A percentile compares a stretch with the other conserved stretches of the same genome.
Evolutionary conservation across 23 tunicate species (phyloP).

Genomic region (Ciona savignyi): DNA sequence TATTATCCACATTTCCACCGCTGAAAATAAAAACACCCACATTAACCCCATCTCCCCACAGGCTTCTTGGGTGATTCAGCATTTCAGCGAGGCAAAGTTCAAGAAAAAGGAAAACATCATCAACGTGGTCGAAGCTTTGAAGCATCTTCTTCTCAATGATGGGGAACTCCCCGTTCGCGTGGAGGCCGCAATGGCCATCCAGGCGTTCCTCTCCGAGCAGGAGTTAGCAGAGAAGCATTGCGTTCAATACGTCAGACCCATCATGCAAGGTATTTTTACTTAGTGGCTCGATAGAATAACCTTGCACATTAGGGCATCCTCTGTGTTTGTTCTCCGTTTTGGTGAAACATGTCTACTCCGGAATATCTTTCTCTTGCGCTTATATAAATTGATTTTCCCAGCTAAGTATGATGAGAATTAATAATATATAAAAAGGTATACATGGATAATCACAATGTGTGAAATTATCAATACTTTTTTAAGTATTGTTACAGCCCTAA

Average conservation of each 20-base stretch:
- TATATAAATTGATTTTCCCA: slow-evolving; percentile 40
- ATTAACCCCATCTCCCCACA: slow-evolving; percentile 4
- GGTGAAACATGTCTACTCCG: slow-evolving; percentile 86
- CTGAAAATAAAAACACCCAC: too few relatives aligned
- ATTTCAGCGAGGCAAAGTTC: slow-evolving; percentile 71
- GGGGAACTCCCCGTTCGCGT: slow-evolving; percentile 89
- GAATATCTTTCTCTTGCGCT: slow-evolving; percentile 72
- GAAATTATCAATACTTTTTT: too few relatives aligned
- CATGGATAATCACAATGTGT: too few relatives aligned
- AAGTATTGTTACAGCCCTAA: too few relatives aligned
- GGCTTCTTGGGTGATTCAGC: slow-evolving; percentile 95
- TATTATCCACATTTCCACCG: too few relatives aligned
- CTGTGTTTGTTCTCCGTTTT: slow-evolving; percentile 31
- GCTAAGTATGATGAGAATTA: slow-evolving; percentile 72
- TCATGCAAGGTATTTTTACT: slow-evolving; percentile 64
- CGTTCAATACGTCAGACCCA: slow-evolving; percentile 39
- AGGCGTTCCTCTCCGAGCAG: slow-evolving; percentile 52
- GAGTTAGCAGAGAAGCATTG: slow-evolving; percentile 79
- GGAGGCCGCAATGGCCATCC: slow-evolving; percentile 90
- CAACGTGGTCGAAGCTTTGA: slow-evolving; percentile 44
- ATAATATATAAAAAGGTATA: too few relatives aligned
- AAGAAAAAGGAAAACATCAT: slow-evolving; percentile 46
- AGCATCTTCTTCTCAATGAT: slow-evolving; percentile 49
- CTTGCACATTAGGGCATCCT: slow-evolving; percentile 47
- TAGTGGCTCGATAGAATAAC: slow-evolving; percentile 86